These are phyloP conservation scores for Pantala flavescens DNA, from an alignment of 1,140 invertebrate species.

Conservation along the genomic window DNA sequence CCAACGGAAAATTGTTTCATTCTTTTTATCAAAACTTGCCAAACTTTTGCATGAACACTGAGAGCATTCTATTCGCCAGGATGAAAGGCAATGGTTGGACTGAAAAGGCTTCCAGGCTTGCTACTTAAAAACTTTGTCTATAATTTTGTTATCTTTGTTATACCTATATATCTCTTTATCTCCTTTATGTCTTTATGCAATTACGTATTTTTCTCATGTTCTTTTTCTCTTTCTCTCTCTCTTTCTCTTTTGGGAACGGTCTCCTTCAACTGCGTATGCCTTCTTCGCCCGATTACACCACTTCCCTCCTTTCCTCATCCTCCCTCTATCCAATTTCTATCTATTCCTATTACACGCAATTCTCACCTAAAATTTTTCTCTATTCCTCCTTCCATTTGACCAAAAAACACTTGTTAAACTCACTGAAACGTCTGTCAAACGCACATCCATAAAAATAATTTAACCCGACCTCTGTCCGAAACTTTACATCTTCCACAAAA, in stretches of 20 bases:
- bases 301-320: constrained; percentile 37
- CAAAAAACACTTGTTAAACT: too few relatives aligned
- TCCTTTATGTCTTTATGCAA: constrained; percentile 21
- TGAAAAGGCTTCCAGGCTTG: constrained; percentile 23
- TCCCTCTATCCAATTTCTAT: constrained; percentile 36
- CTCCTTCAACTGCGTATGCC: constrained; percentile 18
- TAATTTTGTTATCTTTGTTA: constrained; percentile 18
- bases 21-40: too few relatives aligned
- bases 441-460: too few relatives aligned
- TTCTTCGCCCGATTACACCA: constrained; percentile 31
- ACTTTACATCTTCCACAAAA: too few relatives aligned
- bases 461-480: too few relatives aligned
- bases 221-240: constrained; percentile 24
- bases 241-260: constrained; percentile 17
- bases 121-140: constrained; percentile 16
- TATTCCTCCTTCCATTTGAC: background rate
- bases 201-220: constrained; percentile 23
- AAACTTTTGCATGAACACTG: too few relatives aligned
- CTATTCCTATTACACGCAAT: background rate
- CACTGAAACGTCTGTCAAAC: too few relatives aligned
- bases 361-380: background rate
- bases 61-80: background rate
- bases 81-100: constrained; percentile 15
- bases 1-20: too few relatives aligned
- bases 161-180: constrained; percentile 23